Conservation (phyloP, 1,140 invertebrate genomes). For the Drosophila ficusphila region DNA sequence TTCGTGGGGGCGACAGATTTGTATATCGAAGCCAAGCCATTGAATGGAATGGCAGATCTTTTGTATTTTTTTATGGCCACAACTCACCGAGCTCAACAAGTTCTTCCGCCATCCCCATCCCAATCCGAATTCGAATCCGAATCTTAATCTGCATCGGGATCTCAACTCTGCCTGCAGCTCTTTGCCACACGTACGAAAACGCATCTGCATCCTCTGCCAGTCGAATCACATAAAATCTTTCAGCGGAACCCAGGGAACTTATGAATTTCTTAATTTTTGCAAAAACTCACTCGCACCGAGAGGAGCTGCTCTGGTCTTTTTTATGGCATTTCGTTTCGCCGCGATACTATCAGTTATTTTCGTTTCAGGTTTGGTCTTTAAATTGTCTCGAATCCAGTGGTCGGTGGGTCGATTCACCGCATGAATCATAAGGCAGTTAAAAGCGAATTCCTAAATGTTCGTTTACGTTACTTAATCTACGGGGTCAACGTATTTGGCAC, state of each 20-base stretch:
- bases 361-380: slow-evolving; percentile 60
- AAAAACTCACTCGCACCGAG: slow-evolving; percentile 4
- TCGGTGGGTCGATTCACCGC: slow-evolving; percentile 39
- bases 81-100: slow-evolving; percentile 33
- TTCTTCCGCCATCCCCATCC: slow-evolving; percentile 18
- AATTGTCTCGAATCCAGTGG: slow-evolving; percentile 41
- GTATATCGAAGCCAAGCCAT: slow-evolving; percentile 5
- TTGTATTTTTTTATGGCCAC: slow-evolving; percentile 21
- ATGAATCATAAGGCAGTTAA: slow-evolving; percentile 59
- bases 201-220: background rate
- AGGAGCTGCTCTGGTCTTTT: slow-evolving; percentile 43
- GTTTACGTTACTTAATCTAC: slow-evolving; percentile 18
- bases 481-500: slow-evolving; percentile 28
- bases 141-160: slow-evolving; percentile 29
- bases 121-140: slow-evolving; percentile 25
- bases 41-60: too few relatives aligned
- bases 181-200: slow-evolving; percentile 29
- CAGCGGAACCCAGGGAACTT: slow-evolving; percentile 58
- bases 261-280: slow-evolving; percentile 65
- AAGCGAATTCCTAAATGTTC: slow-evolving; percentile 42
- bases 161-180: slow-evolving; percentile 34
- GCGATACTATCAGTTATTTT: slow-evolving; percentile 61
- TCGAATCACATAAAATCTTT: slow-evolving; percentile 66
- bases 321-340: slow-evolving; percentile 68
- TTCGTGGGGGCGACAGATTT: slow-evolving; percentile 50